phyloP scores from a whole-genome alignment of 2,888 invertebrate species.

The Drosophila pullipes region DNA sequence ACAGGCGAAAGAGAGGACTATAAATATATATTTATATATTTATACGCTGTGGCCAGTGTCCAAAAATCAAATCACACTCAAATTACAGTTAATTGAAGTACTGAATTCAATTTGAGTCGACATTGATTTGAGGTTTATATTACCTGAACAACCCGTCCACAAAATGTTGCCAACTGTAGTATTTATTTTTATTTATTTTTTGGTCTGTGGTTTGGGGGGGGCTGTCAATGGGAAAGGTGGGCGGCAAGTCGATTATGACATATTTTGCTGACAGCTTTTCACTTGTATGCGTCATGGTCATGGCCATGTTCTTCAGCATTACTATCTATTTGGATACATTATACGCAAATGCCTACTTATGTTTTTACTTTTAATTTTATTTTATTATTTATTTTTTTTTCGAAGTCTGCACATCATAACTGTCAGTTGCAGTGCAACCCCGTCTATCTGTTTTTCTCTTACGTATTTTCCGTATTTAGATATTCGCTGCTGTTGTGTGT shows the following conservation, averaged over 20 bases:
- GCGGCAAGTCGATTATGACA: constrained; percentile 1
- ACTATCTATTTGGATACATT: neutral
- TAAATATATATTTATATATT: constrained; percentile 16
- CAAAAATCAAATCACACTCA: constrained; percentile 50
- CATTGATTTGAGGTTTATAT: constrained; percentile 24
- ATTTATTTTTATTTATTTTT: neutral
- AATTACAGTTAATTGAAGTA: constrained; percentile 45
- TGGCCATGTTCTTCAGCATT: neutral
- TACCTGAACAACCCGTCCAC: constrained; percentile 14
- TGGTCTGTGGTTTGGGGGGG: neutral
- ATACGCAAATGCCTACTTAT: neutral
- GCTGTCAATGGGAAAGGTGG: neutral
- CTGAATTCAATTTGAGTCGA: constrained; percentile 28
- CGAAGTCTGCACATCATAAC: constrained; percentile 38
- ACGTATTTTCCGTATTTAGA: constrained; percentile 2
- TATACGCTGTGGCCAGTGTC: constrained; percentile 15
- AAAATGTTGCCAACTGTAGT: constrained; percentile 10
- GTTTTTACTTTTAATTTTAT: neutral
- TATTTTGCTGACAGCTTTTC: constrained; percentile 5
- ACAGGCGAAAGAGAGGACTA: constrained; percentile 1
- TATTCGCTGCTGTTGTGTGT: constrained; percentile 2
- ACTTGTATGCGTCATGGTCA: constrained; percentile 1
- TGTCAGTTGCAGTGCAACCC: constrained; percentile 64
- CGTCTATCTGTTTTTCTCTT: neutral
- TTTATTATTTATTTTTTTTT: neutral